Percentiles rank a stretch among this genome's conserved stretches.
Evolutionary conservation across 2,888 invertebrate species (phyloP).

Genomic region (Anthrax anthrax): DNA sequence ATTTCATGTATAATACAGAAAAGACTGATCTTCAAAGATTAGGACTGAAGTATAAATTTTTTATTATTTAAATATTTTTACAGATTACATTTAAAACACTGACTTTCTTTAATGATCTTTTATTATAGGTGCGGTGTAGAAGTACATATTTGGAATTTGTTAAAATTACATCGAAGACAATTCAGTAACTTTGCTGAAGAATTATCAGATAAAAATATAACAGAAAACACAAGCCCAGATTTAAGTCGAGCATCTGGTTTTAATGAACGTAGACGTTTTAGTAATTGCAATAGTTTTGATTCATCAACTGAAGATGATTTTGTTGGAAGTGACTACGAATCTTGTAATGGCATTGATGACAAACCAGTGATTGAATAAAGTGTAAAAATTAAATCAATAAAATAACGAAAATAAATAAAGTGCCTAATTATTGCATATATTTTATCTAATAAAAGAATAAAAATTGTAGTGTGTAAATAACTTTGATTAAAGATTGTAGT

Average conservation of each 20-base stretch:
- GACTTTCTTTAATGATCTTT: constrained; percentile 13
- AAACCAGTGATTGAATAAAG: background rate
- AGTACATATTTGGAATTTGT: constrained; percentile 71
- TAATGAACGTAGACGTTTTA: background rate
- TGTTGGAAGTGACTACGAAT: constrained; percentile 10
- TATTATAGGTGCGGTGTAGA: constrained; percentile 60
- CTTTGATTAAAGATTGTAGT: too few species aligned
- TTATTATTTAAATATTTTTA: background rate
- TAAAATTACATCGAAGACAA: constrained; percentile 43
- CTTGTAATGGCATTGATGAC: constrained; percentile 9
- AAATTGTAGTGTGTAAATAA: too few species aligned
- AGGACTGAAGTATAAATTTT: constrained; percentile 53
- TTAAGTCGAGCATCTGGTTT: too few species aligned
- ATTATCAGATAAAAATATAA: constrained; percentile 8
- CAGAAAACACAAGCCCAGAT: constrained; percentile 3
- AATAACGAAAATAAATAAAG: too few species aligned
- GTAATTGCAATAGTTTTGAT: constrained; percentile 10
- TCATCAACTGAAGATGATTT: constrained; percentile 7
- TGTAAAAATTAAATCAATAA: too few species aligned
- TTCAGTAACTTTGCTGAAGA: constrained; percentile 13
- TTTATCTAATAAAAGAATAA: too few species aligned
- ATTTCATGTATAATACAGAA: constrained; percentile 63
- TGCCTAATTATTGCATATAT: too few species aligned
- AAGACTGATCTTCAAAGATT: constrained; percentile 69
- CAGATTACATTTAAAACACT: background rate